Evolutionary conservation across 2,888 invertebrate species (phyloP).

Genomic region (Troglohyphantes excavatus): DNA sequence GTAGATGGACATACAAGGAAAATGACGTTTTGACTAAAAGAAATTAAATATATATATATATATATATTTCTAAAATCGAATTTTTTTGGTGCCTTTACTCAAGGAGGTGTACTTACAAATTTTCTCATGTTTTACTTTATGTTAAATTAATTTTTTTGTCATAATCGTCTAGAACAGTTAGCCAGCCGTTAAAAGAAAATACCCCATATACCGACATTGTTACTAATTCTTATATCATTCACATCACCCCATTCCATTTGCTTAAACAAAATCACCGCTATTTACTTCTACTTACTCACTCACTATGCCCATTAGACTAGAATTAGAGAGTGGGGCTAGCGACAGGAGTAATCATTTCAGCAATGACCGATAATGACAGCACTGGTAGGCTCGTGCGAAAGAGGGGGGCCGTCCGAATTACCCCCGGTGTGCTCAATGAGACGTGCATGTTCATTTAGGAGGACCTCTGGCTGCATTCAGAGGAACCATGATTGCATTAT

Average conservation of each 20-base stretch:
- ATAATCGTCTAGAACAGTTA: no score
- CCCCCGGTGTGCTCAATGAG: conserved; percentile 62
- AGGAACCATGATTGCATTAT: conserved; percentile 49
- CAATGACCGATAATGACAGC: conserved; percentile 68
- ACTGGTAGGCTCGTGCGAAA: conserved; percentile 14
- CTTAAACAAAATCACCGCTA: background rate
- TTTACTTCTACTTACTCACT: background rate
- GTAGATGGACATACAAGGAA: no score
- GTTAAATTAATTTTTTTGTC: no score
- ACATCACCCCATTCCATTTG: background rate
- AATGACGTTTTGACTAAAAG: no score
- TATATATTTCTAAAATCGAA: no score
- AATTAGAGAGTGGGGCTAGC: background rate
- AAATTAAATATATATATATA: no score
- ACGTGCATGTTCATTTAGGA: conserved; percentile 70
- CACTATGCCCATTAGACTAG: background rate
- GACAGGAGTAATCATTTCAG: conserved; percentile 54
- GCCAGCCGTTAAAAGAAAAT: no score
- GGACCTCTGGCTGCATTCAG: background rate
- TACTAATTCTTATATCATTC: no score
- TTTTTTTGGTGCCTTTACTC: no score
- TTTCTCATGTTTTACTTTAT: no score
- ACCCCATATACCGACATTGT: no score
- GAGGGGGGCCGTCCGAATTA: conserved; percentile 14
- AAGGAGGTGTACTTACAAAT: no score